phyloP scores from a whole-genome alignment of 2,888 invertebrate species.

The Leucophora obtusa region DNA sequence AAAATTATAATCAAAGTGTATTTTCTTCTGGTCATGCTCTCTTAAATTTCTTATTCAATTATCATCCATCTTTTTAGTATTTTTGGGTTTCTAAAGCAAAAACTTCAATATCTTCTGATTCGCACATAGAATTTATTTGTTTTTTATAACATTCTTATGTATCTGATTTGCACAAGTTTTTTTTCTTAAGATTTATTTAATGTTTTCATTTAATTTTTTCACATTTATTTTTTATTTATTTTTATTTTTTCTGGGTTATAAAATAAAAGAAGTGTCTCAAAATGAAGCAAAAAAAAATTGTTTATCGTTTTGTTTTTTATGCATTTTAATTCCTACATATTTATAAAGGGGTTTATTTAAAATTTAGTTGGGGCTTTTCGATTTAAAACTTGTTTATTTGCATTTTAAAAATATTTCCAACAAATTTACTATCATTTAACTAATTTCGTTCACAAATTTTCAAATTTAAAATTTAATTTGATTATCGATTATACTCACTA shows the following conservation, averaged over 20 bases:
- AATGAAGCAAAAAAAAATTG: neutral
- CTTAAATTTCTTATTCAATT: constrained; percentile 24
- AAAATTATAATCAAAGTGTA: neutral
- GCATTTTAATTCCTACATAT: neutral
- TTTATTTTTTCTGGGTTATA: neutral
- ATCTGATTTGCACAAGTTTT: neutral
- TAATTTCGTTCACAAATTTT: too few species aligned
- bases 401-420: too few species aligned
- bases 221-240: neutral
- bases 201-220: neutral
- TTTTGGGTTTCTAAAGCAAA: neutral
- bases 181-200: neutral
- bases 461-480: neutral
- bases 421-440: too few species aligned
- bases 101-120: neutral
- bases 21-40: constrained; percentile 17
- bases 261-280: neutral
- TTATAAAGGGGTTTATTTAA: neutral
- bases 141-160: neutral
- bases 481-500: neutral
- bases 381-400: too few species aligned
- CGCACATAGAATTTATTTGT: neutral
- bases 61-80: neutral
- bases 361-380: neutral
- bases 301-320: neutral